phyloP scores from a whole-genome alignment of 2,113 vertebrate species.

The Onychostoma macrolepis region DNA sequence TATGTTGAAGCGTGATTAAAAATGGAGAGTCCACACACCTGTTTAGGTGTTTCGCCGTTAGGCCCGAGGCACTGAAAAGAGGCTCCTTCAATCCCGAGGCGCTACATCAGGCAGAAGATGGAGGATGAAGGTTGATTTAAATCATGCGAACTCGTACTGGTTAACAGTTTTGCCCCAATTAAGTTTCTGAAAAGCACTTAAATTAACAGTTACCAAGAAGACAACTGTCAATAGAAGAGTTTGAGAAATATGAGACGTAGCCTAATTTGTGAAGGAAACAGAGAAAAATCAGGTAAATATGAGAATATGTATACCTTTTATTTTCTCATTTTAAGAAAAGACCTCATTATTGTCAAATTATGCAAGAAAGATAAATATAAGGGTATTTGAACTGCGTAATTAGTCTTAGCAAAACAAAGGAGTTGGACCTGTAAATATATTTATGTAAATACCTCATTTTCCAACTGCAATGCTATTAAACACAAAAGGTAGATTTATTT shows the following conservation, averaged over 20 bases:
- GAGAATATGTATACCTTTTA: not conserved
- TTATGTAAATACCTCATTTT: too few relatives aligned
- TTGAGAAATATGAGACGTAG: not conserved
- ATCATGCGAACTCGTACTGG: not conserved
- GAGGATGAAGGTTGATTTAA: not conserved
- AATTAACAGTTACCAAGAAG: not conserved
- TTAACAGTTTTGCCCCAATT: not conserved
- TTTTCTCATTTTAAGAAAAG: not conserved
- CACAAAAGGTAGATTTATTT: not conserved
- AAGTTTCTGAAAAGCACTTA: not conserved
- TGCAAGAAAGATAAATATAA: not conserved
- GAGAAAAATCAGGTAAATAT: not conserved
- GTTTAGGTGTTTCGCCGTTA: not conserved
- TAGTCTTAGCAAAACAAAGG: not conserved
- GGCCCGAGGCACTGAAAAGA: not conserved
- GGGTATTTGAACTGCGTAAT: not conserved
- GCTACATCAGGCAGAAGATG: not conserved
- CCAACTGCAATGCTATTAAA: not conserved
- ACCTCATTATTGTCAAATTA: not conserved
- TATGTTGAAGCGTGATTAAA: too few relatives aligned
- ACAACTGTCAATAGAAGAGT: not conserved
- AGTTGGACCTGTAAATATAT: not conserved
- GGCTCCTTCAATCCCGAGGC: not conserved
- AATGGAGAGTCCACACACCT: not conserved
- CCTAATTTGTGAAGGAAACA: not conserved